These are phyloP conservation scores for Sylvicapra grimmia DNA, from an alignment of 2,113 vertebrate species.

Conservation along the genomic window DNA sequence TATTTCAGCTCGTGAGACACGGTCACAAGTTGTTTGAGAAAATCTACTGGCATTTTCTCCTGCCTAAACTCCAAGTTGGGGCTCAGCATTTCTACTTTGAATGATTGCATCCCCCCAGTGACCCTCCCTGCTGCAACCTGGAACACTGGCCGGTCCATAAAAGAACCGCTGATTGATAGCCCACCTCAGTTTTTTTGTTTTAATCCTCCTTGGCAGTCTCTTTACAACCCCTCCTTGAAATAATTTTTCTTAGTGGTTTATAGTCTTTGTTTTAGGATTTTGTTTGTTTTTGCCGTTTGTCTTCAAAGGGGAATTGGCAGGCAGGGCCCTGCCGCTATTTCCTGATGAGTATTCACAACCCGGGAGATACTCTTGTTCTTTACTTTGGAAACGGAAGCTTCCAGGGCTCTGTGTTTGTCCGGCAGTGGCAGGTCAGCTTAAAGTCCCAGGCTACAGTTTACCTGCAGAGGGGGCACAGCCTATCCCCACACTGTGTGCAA, in stretches of 20 bases:
- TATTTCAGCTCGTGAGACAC: neutral
- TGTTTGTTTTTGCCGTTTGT: neutral
- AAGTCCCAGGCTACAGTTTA: neutral
- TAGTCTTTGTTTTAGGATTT: neutral
- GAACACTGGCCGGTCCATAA: neutral
- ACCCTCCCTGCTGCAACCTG: neutral
- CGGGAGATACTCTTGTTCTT: neutral
- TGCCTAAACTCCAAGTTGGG: neutral
- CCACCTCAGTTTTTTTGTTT: neutral
- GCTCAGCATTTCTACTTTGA: neutral
- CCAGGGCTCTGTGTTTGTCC: neutral
- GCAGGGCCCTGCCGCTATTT: neutral
- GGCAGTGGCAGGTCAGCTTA: neutral
- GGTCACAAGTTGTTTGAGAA: neutral
- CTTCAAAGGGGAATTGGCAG: neutral
- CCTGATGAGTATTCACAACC: neutral
- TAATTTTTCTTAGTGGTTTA: neutral
- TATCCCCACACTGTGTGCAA: no score
- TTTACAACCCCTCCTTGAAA: neutral
- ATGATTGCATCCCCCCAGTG: neutral
- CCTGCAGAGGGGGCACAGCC: no score
- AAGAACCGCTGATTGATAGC: neutral
- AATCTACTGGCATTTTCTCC: neutral
- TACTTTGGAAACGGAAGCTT: constrained; percentile 8
- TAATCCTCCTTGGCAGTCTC: neutral